Conservation (phyloP, 2,888 invertebrate genomes). For the Brenthis ino region DNA sequence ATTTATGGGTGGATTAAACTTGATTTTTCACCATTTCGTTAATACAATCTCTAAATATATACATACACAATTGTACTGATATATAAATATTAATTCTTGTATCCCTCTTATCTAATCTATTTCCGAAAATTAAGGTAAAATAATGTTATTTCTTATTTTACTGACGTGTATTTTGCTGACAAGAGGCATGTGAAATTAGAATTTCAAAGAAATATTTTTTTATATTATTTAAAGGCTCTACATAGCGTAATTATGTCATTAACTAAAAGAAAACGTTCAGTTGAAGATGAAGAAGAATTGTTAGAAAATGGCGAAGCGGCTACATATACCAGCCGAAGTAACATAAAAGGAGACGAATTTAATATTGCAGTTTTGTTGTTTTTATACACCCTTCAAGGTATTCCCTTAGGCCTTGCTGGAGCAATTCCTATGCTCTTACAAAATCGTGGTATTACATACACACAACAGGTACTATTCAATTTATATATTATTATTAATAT, state of each 20-base stretch:
- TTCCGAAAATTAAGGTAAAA: constrained; percentile 68
- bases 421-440: constrained; percentile 98
- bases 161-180: constrained; percentile 62
- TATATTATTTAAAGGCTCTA: constrained; percentile 58
- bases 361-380: constrained; percentile 95
- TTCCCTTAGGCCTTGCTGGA: constrained; percentile 95
- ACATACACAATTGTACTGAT: neutral
- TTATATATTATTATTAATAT: neutral
- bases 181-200: neutral
- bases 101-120: neutral
- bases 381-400: constrained; percentile 96
- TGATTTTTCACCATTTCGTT: constrained; percentile 7
- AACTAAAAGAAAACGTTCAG: constrained; percentile 68
- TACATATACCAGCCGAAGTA: constrained; percentile 58
- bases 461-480: constrained; percentile 87
- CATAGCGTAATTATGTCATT: constrained; percentile 65
- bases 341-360: constrained; percentile 87
- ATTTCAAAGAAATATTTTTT: constrained; percentile 23
- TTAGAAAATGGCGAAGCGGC: constrained; percentile 69
- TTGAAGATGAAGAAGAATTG: constrained; percentile 68
- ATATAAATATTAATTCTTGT: constrained; percentile 1
- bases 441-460: constrained; percentile 95
- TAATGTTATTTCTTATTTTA: constrained; percentile 34
- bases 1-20: constrained; percentile 17
- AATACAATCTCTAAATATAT: constrained; percentile 10